Evolutionary conservation across 2,888 invertebrate species (phyloP), one percentile per base, ranked within the genome.

Genomic region (Hoplodrina ambigua): DNA sequence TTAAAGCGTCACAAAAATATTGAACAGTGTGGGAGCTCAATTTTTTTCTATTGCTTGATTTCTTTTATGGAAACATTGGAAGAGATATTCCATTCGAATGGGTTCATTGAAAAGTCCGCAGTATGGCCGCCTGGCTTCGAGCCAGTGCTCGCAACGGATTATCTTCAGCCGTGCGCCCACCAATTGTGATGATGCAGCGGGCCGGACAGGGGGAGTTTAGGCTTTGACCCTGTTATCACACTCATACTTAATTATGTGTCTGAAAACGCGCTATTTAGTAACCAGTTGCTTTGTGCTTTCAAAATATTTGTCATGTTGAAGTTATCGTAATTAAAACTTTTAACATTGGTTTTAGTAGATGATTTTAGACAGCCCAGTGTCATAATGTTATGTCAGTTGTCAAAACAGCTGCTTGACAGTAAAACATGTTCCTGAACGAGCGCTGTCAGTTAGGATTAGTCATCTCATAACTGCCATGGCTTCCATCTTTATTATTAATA

Each of bases 101-200:
- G 88, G 90, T 94, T 92, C 93, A 95, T 95, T 96, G 95, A 95
- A 95, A 95, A 95, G 91, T 94, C 94, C 94, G 95, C 95, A 95
- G 94, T 92, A 92, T 92, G 93, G 91, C 89, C 87, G 92, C 88
- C 90, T 96, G 95, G 95, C 95, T 89, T 69, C 75, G 87, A 86
- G 95, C 95, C 95, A 95, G 93, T 90, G 86, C 79, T 72, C 85
- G 85, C 84, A 78, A 49, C 84, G 90, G 93, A 94, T 95, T 94
- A 94, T 94, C 94, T 92, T 89, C 91, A 90, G 89, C 89, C 89
- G 89, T 90, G 90, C 89, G 90, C 91, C 85, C 92, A 90, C 87
- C 92, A 88, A 93, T 94, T 94, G 94, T 93, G 93, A 94, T 94
- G 94, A 94, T 93, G 92, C 93, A 91, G 87, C 85, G 82, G 87